These are phyloP conservation scores for Alcedo quadribrachys DNA, from an alignment of 2,797 vertebrate species.

Conservation along the genomic window DNA sequence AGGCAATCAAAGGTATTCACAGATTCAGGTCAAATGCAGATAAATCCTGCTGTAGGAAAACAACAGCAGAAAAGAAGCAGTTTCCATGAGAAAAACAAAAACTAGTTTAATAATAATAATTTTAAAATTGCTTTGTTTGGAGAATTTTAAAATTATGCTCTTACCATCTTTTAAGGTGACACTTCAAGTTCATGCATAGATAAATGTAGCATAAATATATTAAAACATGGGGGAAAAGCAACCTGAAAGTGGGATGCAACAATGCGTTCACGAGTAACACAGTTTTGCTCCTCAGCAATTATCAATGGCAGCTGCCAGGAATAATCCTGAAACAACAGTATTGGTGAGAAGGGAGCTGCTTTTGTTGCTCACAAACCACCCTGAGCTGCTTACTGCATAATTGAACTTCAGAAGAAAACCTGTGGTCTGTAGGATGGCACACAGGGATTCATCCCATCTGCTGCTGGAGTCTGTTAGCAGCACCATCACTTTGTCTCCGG, in stretches of 20 bases:
- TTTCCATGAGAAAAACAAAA: constrained; percentile 41
- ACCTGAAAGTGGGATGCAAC: not conserved
- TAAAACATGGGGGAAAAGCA: not conserved
- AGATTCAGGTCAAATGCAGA: constrained; percentile 66
- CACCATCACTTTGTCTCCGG: not conserved
- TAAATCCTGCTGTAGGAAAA: constrained; percentile 58
- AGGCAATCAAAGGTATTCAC: constrained; percentile 36
- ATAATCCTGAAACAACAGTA: not conserved
- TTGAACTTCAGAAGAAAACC: not conserved
- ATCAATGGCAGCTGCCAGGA: not conserved
- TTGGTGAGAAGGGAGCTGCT: not conserved
- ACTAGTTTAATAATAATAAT: not conserved
- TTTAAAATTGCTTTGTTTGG: constrained; percentile 33
- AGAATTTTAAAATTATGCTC: constrained; percentile 4
- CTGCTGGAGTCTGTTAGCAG: not conserved
- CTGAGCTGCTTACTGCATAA: not conserved
- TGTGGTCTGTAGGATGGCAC: not conserved
- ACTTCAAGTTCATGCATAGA: constrained; percentile 6
- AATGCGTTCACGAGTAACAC: not conserved
- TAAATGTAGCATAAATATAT: not conserved
- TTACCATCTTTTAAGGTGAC: constrained; percentile 20
- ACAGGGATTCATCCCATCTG: not conserved
- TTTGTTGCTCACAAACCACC: not conserved
- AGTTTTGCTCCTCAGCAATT: not conserved
- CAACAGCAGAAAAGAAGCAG: constrained; percentile 4